These are phyloP conservation scores for Lepilemur septentrionalis DNA, from an alignment of 2,797 vertebrate species.

Conservation along the genomic window DNA sequence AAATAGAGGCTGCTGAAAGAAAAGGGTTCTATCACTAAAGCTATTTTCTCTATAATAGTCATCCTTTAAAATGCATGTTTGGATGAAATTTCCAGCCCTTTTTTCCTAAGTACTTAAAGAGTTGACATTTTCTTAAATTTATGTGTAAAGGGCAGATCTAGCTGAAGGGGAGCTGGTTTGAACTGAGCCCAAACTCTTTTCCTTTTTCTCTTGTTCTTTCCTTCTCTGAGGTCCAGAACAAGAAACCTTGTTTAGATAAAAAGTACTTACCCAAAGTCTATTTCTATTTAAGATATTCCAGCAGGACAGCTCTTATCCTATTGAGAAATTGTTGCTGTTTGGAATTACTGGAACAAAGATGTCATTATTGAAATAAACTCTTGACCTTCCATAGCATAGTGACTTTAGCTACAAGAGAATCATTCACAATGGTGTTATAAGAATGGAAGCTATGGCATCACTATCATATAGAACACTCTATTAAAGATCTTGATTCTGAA, in stretches of 20 bases:
- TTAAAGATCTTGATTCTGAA: neutral
- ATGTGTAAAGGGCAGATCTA: neutral
- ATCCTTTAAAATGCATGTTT: neutral
- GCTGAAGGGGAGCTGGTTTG: neutral
- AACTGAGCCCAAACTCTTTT: neutral
- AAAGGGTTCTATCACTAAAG: neutral
- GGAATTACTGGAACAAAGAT: slow-evolving; percentile 60
- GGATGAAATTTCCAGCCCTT: neutral
- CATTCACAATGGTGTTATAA: slow-evolving; percentile 43
- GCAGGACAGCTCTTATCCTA: slow-evolving; percentile 16
- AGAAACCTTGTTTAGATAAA: slow-evolving; percentile 52
- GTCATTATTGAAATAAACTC: slow-evolving; percentile 53
- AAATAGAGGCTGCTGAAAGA: neutral
- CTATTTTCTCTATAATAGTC: neutral
- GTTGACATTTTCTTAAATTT: slow-evolving; percentile 8
- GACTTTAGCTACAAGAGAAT: slow-evolving; percentile 26
- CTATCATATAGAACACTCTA: slow-evolving; percentile 2
- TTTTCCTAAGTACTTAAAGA: neutral
- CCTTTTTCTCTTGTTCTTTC: slow-evolving; percentile 6
- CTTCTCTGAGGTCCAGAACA: slow-evolving; percentile 21
- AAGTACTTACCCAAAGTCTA: slow-evolving; percentile 42
- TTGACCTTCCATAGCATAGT: slow-evolving; percentile 13
- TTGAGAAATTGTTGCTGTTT: slow-evolving; percentile 45
- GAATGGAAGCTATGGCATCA: slow-evolving; percentile 34
- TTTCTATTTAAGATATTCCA: slow-evolving; percentile 56